Base-by-base conservation (phyloP, 2,888 invertebrate genomes). In the Aspidapion aeneum region DNA sequence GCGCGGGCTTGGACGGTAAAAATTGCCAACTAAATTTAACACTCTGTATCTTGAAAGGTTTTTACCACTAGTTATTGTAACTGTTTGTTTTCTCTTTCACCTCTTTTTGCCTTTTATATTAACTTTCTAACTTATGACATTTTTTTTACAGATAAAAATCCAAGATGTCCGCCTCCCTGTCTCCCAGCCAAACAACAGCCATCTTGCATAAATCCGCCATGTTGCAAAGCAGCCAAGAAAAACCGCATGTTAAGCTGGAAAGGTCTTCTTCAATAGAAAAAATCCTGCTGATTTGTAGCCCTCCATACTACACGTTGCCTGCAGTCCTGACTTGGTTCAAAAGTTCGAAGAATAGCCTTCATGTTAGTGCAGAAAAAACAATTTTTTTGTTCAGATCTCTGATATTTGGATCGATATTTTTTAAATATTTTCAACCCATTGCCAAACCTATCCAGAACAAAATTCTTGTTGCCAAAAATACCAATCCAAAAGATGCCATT, bases 271-370 rank as follows among this genome's bases (percentile, higher is more conserved):
- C 65, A 48, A 65, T 67, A 2, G 65, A 67, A 2, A 65, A 63
- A 18, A 65, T 67, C 62, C 63, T 65, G 51, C 60, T 57, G 52
- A 67, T 67, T 50, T 67, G 67, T 21, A 62, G 63, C 2, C 65
- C 67, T 20, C 65, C 65, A 60, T 51, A 63, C 9, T 67, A 67
- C 52, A 50, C 63, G 3, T 20, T 67, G 21, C 65, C 67, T 9
- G 63, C 65, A 57, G 65, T 67, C 17, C 62, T 67, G 48, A 67
- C 62, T n/a, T 67, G 67, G 67, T 55, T 65, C n/a, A 65, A 65
- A 52, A 62, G 65, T 9, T 59, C 65, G 21, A 64, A 65, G 56
- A 67, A 62, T 22, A 51, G 65, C 18, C 51, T 67, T 5, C 63
- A 67, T 18, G 54, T 63, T 0, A 63, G 63, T n/a, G 54, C 65